Percentiles rank a stretch among this genome's conserved stretches.
These are phyloP conservation scores for Phenganax subtilis DNA, from an alignment of 92 coral and sea anemone species.

Conservation along the genomic window DNA sequence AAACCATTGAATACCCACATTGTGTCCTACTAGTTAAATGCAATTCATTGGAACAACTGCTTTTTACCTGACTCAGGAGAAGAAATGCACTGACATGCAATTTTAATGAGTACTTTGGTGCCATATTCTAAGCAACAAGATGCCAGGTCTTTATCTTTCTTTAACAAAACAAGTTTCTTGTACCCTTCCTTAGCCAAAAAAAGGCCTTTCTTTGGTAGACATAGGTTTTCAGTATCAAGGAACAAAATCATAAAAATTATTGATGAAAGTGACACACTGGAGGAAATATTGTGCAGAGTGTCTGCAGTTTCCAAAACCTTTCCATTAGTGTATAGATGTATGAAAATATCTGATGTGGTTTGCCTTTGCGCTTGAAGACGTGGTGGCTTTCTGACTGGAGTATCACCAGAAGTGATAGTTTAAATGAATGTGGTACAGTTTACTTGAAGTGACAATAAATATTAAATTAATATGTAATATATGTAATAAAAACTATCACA, in stretches of 20 bases:
- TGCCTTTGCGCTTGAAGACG: no score
- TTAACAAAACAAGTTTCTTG: not conserved
- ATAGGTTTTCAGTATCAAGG: constrained; percentile 6
- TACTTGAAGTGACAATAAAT: no score
- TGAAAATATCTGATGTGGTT: no score
- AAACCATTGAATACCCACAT: no score
- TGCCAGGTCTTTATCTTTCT: not conserved
- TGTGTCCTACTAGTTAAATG: not conserved
- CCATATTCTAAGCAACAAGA: not conserved
- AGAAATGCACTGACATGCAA: constrained; percentile 8
- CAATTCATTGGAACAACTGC: no score
- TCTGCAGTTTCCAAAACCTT: constrained; percentile 3
- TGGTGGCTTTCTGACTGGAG: no score
- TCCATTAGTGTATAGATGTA: not conserved
- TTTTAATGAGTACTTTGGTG: not conserved
- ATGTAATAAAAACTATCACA: no score
- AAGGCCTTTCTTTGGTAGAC: constrained; percentile 7
- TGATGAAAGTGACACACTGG: constrained; percentile 1
- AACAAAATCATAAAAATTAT: not conserved
- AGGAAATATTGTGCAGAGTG: constrained; percentile 4
- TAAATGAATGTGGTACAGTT: no score
- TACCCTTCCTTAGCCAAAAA: not conserved
- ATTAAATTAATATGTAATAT: no score
- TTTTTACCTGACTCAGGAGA: constrained; percentile 1
- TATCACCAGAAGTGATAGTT: no score